Conservation (phyloP, 2,797 vertebrate genomes). For the Chloroceryle amazona region DNA sequence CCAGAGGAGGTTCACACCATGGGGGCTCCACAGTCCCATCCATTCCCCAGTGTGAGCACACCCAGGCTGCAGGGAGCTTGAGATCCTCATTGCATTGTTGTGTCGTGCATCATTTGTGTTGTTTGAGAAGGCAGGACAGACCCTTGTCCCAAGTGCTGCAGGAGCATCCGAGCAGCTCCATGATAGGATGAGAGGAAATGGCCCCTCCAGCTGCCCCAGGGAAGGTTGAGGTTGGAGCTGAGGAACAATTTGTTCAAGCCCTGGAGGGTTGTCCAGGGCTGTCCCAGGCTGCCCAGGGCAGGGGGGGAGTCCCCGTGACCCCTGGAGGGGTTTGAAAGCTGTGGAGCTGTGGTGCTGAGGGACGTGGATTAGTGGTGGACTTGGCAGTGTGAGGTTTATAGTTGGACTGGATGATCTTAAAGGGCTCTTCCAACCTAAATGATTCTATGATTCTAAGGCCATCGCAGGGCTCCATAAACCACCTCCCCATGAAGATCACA, state of each 20-base stretch:
- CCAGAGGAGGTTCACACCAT: not conserved
- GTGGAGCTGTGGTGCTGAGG: no score
- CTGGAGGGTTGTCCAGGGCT: not conserved
- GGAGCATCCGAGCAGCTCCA: not conserved
- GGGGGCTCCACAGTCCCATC: rapidly evolving
- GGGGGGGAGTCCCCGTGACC: not conserved
- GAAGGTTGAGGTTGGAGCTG: not conserved
- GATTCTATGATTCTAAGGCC: not conserved
- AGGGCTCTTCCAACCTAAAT: not conserved
- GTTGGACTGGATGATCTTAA: not conserved
- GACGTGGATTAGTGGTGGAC: no score
- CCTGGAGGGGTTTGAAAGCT: not conserved
- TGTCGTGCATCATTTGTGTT: not conserved
- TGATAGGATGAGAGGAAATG: not conserved
- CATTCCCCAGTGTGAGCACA: not conserved
- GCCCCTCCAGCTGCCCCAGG: not conserved
- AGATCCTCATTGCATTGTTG: not conserved
- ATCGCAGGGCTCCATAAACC: not conserved
- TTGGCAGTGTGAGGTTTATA: not conserved
- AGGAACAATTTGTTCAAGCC: not conserved
- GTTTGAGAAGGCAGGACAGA: not conserved
- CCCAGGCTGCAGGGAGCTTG: not conserved
- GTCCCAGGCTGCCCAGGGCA: not conserved
- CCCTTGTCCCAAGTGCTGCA: not conserved
- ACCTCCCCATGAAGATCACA: not conserved